These are phyloP conservation scores for Archips crataeganus DNA, from an alignment of 2,888 invertebrate species.

Conservation along the genomic window DNA sequence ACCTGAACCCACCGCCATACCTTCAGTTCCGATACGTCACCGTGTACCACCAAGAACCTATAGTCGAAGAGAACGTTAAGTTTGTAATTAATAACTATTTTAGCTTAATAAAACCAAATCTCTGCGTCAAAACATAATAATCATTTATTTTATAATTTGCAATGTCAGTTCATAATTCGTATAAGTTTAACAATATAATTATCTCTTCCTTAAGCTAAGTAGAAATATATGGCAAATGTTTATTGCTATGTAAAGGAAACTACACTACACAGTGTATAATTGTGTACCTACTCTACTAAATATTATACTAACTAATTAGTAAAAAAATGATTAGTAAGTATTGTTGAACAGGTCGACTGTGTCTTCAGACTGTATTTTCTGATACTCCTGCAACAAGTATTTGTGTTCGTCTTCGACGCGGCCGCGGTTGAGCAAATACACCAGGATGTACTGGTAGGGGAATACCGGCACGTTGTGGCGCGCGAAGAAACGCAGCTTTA, in stretches of 20 bases:
- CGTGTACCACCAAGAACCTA: not conserved
- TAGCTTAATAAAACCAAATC: conserved; percentile 15
- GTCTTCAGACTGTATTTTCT: conserved; percentile 65
- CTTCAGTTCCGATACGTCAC: not conserved
- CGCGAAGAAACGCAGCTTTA: conserved; percentile 77
- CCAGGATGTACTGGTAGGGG: conserved; percentile 79
- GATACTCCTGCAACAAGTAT: conserved; percentile 77
- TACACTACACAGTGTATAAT: not conserved
- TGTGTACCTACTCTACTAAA: not conserved
- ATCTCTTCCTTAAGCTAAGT: conserved; percentile 13
- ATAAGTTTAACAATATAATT: conserved; percentile 28
- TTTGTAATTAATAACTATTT: not conserved
- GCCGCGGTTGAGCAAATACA: conserved; percentile 74
- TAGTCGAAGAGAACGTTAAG: conserved; percentile 1
- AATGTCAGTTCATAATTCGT: conserved; percentile 13
- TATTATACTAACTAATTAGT: not conserved
- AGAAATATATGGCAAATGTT: conserved; percentile 23
- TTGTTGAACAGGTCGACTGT: conserved; percentile 73
- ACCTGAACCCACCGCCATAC: not conserved
- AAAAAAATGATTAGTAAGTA: conserved; percentile 60
- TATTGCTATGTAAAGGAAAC: conserved; percentile 18
- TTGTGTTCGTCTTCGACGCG: conserved; percentile 75
- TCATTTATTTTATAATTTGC: conserved; percentile 26
- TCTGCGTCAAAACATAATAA: conserved; percentile 19
- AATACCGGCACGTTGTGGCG: conserved; percentile 80